A percentile compares a stretch with the other conserved stretches of the same genome.
These are phyloP conservation scores for Philonicus albiceps DNA, from an alignment of 2,888 invertebrate genomes.

Conservation along the genomic window DNA sequence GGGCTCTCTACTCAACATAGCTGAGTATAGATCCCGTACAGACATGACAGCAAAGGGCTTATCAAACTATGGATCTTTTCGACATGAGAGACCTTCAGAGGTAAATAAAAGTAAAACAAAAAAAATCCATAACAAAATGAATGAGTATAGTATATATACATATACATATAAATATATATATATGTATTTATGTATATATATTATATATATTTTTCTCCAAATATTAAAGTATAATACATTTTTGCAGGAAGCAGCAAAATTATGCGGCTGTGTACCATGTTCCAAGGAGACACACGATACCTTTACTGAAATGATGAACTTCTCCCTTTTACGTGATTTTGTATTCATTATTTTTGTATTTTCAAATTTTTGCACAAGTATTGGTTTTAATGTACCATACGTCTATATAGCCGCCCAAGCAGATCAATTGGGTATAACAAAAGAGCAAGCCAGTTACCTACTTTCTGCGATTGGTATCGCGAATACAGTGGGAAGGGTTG, in stretches of 20 bases:
- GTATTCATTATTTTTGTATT: constrained; percentile 88
- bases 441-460: constrained; percentile 72
- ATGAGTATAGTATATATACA: too few species aligned
- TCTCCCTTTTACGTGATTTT: constrained; percentile 82
- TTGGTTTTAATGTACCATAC: constrained; percentile 94
- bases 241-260: constrained; percentile 58
- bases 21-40: constrained; percentile 66
- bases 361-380: constrained; percentile 88
- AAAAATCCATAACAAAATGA: background rate
- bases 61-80: constrained; percentile 62
- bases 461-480: constrained; percentile 85
- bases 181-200: too few species aligned
- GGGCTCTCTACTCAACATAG: constrained; percentile 67
- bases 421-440: constrained; percentile 67
- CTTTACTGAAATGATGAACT: constrained; percentile 83
- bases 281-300: constrained; percentile 76
- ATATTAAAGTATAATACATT: background rate
- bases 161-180: too few species aligned
- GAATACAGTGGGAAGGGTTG: constrained; percentile 88
- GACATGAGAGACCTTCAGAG: constrained; percentile 50
- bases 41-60: constrained; percentile 63
- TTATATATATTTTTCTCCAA: background rate
- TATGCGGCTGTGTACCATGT: constrained; percentile 71
- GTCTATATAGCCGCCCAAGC: constrained; percentile 84
- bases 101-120: background rate